Evolutionary conservation across 2,888 invertebrate species (phyloP).

Genomic region (Phaedon cochleariae): DNA sequence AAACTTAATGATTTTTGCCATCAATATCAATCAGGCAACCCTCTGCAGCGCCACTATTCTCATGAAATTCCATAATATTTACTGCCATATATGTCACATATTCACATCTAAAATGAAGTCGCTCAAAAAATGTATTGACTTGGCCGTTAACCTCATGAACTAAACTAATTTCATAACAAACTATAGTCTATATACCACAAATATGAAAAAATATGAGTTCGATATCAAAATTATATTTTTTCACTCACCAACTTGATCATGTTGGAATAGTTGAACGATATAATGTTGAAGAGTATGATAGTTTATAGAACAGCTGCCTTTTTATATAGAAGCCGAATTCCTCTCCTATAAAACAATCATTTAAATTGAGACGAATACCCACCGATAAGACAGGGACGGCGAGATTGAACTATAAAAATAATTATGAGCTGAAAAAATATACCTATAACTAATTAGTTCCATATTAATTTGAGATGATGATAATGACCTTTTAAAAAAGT

Average conservation of each 20-base stretch:
- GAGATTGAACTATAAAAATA: slow-evolving; percentile 1
- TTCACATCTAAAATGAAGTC: too few relatives aligned
- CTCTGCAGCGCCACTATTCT: too few relatives aligned
- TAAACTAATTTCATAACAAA: too few relatives aligned
- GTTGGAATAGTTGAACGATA: slow-evolving; percentile 17
- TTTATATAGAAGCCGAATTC: slow-evolving; percentile 22
- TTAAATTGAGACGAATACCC: slow-evolving; percentile 19
- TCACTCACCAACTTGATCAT: slow-evolving; percentile 36
- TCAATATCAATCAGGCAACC: too few relatives aligned
- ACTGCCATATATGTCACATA: too few relatives aligned
- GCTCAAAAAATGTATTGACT: too few relatives aligned
- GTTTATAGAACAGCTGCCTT: slow-evolving; percentile 2
- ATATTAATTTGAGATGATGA: background rate
- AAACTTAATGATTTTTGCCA: too few relatives aligned
- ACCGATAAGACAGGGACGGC: slow-evolving; percentile 17
- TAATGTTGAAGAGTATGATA: slow-evolving; percentile 9
- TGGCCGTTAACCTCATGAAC: too few relatives aligned
- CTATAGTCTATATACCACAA: too few relatives aligned
- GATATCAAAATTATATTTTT: background rate
- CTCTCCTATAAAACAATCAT: slow-evolving; percentile 10
- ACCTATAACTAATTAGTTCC: background rate
- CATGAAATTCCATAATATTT: too few relatives aligned
- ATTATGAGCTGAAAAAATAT: too few relatives aligned
- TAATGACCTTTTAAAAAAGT: background rate
- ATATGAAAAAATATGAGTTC: too few relatives aligned